Evolutionary conservation across 2,888 invertebrate genomes (phyloP).

Genomic region (Hydraecia micacea): DNA sequence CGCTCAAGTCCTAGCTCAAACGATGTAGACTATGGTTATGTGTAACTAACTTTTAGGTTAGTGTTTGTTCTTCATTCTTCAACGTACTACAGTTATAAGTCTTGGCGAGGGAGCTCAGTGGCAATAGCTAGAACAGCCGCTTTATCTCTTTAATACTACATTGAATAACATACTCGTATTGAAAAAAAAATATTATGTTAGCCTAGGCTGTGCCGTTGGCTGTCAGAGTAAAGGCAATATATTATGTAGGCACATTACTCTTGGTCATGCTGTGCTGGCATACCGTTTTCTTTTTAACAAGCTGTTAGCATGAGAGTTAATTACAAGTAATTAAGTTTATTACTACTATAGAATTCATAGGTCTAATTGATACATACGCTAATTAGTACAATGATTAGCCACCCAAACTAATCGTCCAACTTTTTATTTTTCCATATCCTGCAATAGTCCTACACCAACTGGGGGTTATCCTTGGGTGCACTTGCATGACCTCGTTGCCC

Average conservation of each 20-base stretch:
- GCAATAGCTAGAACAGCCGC: constrained; percentile 34
- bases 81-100: constrained; percentile 44
- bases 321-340: constrained; percentile 17
- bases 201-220: neutral
- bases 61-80: constrained; percentile 55
- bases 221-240: constrained; percentile 6
- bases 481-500: no score
- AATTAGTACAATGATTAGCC: neutral
- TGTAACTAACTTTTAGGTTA: constrained; percentile 48
- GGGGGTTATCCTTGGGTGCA: no score
- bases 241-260: constrained; percentile 22
- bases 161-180: constrained; percentile 28
- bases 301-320: constrained; percentile 24
- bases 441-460: no score
- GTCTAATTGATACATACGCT: constrained; percentile 1
- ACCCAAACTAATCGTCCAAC: no score
- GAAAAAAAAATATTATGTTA: constrained; percentile 14
- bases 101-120: constrained; percentile 27
- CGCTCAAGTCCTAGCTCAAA: constrained; percentile 52
- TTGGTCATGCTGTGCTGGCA: constrained; percentile 21
- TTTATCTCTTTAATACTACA: constrained; percentile 44
- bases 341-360: neutral
- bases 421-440: no score
- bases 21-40: constrained; percentile 54
- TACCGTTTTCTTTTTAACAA: constrained; percentile 30